Evolutionary conservation across 2,113 vertebrate species (phyloP).

Genomic region (Piprites chloris): DNA sequence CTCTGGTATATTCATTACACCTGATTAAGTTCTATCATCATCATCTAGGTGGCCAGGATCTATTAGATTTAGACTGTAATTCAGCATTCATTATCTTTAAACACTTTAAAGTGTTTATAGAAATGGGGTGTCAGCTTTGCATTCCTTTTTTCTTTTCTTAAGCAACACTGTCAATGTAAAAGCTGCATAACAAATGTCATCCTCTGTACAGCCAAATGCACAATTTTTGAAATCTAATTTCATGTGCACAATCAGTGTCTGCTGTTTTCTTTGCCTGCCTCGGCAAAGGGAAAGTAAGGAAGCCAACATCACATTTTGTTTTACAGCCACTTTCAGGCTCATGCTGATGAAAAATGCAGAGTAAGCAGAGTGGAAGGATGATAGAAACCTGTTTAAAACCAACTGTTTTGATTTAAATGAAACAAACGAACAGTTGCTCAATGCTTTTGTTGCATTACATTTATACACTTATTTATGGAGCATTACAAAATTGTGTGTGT

Average conservation of each 20-base stretch:
- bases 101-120: neutral
- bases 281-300: neutral
- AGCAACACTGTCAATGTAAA: neutral
- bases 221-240: neutral
- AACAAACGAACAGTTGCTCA: neutral
- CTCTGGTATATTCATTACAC: neutral
- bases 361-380: neutral
- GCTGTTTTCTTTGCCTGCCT: neutral
- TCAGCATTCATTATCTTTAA: neutral
- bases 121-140: neutral
- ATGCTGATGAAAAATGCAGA: neutral
- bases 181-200: neutral
- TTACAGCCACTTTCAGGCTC: neutral
- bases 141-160: neutral
- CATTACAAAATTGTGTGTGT: neutral
- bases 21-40: neutral
- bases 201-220: neutral
- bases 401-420: neutral
- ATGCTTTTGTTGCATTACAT: neutral
- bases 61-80: neutral
- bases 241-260: neutral
- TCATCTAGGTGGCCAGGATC: neutral
- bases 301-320: neutral
- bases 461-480: neutral
- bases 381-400: neutral